Conservation (phyloP, 1,140 invertebrate genomes). For the Liolophura sinensis region DNA sequence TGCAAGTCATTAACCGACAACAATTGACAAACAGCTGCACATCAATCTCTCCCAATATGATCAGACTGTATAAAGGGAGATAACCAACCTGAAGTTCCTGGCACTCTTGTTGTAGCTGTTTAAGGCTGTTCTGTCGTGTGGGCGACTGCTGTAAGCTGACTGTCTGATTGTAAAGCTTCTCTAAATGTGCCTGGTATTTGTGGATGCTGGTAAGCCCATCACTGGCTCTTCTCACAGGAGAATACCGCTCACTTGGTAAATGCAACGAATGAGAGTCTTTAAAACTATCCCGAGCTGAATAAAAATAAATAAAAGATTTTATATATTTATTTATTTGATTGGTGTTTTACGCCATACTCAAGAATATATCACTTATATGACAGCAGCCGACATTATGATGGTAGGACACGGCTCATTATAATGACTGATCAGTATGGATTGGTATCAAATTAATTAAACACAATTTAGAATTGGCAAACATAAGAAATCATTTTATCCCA, state of each 20-base stretch:
- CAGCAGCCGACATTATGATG: too few relatives aligned
- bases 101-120: slow-evolving; percentile 60
- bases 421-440: background rate
- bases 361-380: too few relatives aligned
- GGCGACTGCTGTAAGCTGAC: slow-evolving; percentile 51
- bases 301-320: slow-evolving; percentile 17
- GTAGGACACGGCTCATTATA: slow-evolving; percentile 2
- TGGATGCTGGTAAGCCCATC: slow-evolving; percentile 70
- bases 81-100: slow-evolving; percentile 59
- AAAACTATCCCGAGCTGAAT: slow-evolving; percentile 63
- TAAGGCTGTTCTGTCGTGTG: slow-evolving; percentile 49
- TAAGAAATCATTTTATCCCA: too few relatives aligned
- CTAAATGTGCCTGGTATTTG: slow-evolving; percentile 62
- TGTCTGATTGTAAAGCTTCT: slow-evolving; percentile 58
- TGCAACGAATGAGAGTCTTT: slow-evolving; percentile 63
- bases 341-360: too few relatives aligned
- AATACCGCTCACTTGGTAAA: slow-evolving; percentile 77
- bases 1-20: too few relatives aligned
- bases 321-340: too few relatives aligned
- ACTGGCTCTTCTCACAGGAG: slow-evolving; percentile 85
- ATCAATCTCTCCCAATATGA: too few relatives aligned
- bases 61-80: too few relatives aligned
- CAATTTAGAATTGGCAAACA: too few relatives aligned
- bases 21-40: too few relatives aligned
- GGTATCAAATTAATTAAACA: background rate